Percentiles rank a stretch among this genome's conserved stretches.
Conservation (phyloP, 2,888 invertebrate genomes). For the Acanthococcus lagerstroemiae region DNA sequence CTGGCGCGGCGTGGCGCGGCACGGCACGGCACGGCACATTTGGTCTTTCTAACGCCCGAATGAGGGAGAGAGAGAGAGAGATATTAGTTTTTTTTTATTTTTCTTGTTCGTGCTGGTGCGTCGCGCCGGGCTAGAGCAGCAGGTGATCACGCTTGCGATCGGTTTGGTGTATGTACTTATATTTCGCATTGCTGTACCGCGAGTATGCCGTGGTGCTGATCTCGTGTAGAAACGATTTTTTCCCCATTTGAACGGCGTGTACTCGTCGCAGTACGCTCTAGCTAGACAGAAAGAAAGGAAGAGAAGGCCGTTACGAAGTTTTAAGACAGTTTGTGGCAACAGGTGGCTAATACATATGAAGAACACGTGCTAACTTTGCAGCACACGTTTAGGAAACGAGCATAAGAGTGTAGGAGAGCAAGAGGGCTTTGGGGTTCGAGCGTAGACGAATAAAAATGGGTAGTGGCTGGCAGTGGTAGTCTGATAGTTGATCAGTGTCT, state of each 20-base stretch:
- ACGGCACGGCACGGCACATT: neutral
- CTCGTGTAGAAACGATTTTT: neutral
- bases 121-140: neutral
- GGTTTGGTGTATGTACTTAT: neutral
- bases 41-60: no score
- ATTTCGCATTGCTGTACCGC: conserved; percentile 19
- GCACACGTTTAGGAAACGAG: neutral
- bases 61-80: neutral
- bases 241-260: neutral
- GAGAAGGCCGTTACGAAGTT: conserved; percentile 18
- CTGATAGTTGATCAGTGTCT: no score
- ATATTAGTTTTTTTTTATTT: neutral
- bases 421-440: neutral
- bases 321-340: conserved; percentile 16
- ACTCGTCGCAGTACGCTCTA: neutral
- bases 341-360: conserved; percentile 29
- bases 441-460: neutral
- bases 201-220: neutral
- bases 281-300: neutral
- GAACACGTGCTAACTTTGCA: conserved; percentile 25
- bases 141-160: conserved; percentile 1
- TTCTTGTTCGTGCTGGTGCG: neutral
- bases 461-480: no score
- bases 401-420: neutral
- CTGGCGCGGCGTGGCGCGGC: neutral